Percentiles rank a stretch among this genome's conserved stretches.
Evolutionary conservation across 1,140 invertebrate species (phyloP).

Genomic region (Anadara kagoshimensis): DNA sequence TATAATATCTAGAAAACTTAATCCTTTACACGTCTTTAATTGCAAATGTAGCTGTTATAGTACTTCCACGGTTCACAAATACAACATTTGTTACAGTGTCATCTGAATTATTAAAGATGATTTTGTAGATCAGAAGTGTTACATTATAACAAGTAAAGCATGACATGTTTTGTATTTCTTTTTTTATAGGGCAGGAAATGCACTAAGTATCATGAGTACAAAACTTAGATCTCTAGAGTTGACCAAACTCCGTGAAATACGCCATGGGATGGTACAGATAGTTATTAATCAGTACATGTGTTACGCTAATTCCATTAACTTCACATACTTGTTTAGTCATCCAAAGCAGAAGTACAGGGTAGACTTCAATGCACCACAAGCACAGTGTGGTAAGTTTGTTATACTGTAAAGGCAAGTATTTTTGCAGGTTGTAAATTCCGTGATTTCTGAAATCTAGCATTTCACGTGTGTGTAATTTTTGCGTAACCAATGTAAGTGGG

Average conservation of each 20-base stretch:
- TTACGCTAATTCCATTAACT: slow-evolving; percentile 90
- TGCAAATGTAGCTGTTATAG: too few relatives aligned
- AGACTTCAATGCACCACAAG: slow-evolving; percentile 83
- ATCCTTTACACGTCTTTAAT: too few relatives aligned
- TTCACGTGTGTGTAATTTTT: too few relatives aligned
- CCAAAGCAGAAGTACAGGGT: slow-evolving; percentile 69
- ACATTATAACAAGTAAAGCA: background rate
- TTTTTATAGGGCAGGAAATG: slow-evolving; percentile 37
- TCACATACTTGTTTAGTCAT: slow-evolving; percentile 84
- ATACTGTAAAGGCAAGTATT: too few relatives aligned
- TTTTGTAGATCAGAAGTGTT: background rate
- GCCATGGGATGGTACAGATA: slow-evolving; percentile 91
- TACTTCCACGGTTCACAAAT: too few relatives aligned
- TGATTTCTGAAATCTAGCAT: too few relatives aligned
- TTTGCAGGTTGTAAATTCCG: too few relatives aligned
- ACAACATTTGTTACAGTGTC: too few relatives aligned
- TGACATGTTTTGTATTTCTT: background rate
- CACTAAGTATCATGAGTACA: slow-evolving; percentile 57
- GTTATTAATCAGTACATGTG: slow-evolving; percentile 93
- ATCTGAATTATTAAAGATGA: too few relatives aligned
- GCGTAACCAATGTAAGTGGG: too few relatives aligned
- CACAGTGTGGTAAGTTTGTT: slow-evolving; percentile 86
- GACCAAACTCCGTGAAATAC: slow-evolving; percentile 88
- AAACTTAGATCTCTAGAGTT: slow-evolving; percentile 81
- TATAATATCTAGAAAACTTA: too few relatives aligned